phyloP scores from a whole-genome alignment of 30 jellyfish, hydroid and myxozoan genomes.

The Aurelia aurita region DNA sequence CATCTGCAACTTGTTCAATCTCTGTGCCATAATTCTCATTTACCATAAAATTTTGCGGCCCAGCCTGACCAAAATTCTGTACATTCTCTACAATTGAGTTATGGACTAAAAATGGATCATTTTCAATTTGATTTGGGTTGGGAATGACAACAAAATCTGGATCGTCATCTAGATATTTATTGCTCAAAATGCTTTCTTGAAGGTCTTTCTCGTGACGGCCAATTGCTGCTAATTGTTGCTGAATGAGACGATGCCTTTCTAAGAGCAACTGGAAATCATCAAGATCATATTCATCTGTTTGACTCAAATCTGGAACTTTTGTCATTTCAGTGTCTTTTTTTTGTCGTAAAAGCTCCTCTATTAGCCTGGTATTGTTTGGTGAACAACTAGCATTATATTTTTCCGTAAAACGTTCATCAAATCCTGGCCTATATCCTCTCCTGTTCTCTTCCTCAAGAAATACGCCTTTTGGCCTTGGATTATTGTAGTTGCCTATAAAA shows the following conservation, averaged over 20 bases:
- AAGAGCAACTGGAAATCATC: slow-evolving; percentile 83
- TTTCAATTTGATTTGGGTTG: slow-evolving; percentile 25
- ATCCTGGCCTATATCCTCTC: neutral
- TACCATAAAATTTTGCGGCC: no score
- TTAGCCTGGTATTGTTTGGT: neutral
- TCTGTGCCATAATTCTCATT: neutral
- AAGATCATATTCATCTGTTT: slow-evolving; percentile 67
- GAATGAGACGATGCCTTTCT: slow-evolving; percentile 87
- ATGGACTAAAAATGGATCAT: neutral
- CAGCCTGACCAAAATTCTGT: no score
- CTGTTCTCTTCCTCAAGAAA: no score
- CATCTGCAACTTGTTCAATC: neutral
- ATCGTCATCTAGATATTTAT: slow-evolving; percentile 13
- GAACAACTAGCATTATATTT: neutral
- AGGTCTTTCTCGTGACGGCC: slow-evolving; percentile 36
- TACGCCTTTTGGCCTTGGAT: no score
- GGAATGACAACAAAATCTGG: slow-evolving; percentile 28
- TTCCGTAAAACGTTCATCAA: neutral
- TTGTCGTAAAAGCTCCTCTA: neutral
- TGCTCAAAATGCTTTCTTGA: slow-evolving; percentile 10
- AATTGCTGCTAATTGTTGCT: slow-evolving; percentile 75
- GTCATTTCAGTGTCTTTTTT: neutral
- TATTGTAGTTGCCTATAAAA: no score
- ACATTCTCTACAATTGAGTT: neutral
- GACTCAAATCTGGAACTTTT: neutral